Conservation (phyloP, 2,797 vertebrate species). For the Melanotaenia pygmaea region DNA sequence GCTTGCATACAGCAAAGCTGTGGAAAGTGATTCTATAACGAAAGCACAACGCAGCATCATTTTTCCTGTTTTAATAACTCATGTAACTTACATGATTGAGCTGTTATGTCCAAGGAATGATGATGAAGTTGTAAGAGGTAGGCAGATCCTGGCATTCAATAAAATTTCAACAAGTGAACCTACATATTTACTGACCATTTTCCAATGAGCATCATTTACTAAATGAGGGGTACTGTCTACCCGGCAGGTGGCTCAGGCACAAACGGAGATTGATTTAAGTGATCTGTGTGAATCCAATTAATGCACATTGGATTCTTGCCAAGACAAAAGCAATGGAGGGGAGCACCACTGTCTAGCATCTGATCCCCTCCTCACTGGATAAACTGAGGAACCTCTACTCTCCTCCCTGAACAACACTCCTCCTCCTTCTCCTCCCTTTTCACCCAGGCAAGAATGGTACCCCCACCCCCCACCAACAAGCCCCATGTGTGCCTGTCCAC, state of each 20-base stretch:
- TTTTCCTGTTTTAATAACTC: constrained; percentile 34
- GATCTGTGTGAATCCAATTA: constrained; percentile 78
- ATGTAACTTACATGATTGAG: constrained; percentile 42
- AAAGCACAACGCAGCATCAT: constrained; percentile 38
- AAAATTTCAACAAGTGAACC: constrained; percentile 25
- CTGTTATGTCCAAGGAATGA: constrained; percentile 42
- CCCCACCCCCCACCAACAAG: constrained; percentile 87
- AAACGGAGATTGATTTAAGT: constrained; percentile 74
- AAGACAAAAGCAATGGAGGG: constrained; percentile 71
- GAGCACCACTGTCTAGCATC: constrained; percentile 70
- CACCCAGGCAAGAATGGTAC: constrained; percentile 79
- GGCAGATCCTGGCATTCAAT: constrained; percentile 35
- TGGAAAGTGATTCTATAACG: constrained; percentile 50
- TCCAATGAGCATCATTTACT: constrained; percentile 68
- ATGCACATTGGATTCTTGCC: constrained; percentile 71
- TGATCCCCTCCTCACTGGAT: constrained; percentile 61
- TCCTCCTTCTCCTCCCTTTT: constrained; percentile 22
- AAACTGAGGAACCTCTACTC: constrained; percentile 57
- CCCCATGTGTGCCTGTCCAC: constrained; percentile 89
- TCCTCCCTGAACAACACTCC: constrained; percentile 46
- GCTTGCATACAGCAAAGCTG: constrained; percentile 48
- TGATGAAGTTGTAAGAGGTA: constrained; percentile 30
- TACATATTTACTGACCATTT: constrained; percentile 65
- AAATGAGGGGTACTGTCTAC: constrained; percentile 76
- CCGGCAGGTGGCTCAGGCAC: constrained; percentile 72